Evolutionary conservation across 2,888 invertebrate species (phyloP).

Genomic region (Mythimna lalbum): DNA sequence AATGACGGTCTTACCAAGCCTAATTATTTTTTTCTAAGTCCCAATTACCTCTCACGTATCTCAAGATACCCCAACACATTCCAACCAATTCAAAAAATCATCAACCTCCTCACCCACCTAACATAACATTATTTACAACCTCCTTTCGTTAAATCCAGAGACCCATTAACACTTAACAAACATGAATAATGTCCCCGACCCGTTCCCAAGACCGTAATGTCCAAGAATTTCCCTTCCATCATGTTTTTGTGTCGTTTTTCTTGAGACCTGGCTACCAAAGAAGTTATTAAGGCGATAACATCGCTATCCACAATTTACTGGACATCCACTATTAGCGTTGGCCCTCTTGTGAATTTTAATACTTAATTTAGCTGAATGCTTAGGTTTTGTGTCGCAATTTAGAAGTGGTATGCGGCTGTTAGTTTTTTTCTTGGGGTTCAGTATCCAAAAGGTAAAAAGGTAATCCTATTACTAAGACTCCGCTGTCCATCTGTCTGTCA

Average conservation of each 20-base stretch:
- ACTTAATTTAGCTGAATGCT: conserved; percentile 76
- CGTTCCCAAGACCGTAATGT: conserved; percentile 48
- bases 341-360: conserved; percentile 83
- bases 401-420: conserved; percentile 20
- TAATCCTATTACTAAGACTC: too few species aligned
- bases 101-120: conserved; percentile 21
- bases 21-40: too few species aligned
- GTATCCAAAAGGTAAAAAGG: too few species aligned
- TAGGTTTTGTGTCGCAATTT: conserved; percentile 62
- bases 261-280: conserved; percentile 77
- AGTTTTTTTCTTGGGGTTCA: neutral
- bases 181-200: conserved; percentile 62
- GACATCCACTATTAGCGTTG: conserved; percentile 73
- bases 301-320: conserved; percentile 79
- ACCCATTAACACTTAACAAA: conserved; percentile 67
- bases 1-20: too few species aligned
- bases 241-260: conserved; percentile 69
- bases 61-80: neutral
- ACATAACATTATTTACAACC: conserved; percentile 37
- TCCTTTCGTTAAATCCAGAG: conserved; percentile 30
- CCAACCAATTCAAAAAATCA: conserved; percentile 17
- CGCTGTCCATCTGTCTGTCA: too few species aligned
- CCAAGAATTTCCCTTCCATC: conserved; percentile 59
- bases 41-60: too few species aligned
- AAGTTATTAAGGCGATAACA: conserved; percentile 86